Evolutionary conservation across 2,113 vertebrate species (phyloP).

Genomic region (Pterocles gutturalis): DNA sequence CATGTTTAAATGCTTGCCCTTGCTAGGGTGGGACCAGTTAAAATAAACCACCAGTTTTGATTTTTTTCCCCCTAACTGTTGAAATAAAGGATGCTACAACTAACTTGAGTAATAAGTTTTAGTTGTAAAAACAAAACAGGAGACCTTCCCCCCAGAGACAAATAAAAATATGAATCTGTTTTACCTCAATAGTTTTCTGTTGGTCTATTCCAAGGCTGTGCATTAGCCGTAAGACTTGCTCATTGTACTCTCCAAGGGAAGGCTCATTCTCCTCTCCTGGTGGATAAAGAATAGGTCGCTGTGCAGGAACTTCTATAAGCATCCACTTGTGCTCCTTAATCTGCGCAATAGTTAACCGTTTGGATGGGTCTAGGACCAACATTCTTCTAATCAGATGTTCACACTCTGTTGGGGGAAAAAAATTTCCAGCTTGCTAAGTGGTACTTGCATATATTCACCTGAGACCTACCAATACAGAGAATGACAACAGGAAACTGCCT

Average conservation of each 20-base stretch:
- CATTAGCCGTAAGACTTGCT: constrained; percentile 96
- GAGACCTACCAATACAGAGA: not conserved
- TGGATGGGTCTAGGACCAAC: constrained; percentile 95
- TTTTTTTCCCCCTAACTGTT: fast-evolving
- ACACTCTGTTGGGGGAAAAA: constrained; percentile 82
- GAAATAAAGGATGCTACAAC: not conserved
- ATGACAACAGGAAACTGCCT: not conserved
- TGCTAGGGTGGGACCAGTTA: not conserved
- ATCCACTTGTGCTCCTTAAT: constrained; percentile 99
- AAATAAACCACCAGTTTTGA: not conserved
- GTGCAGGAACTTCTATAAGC: constrained; percentile 90
- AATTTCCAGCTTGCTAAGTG: not conserved
- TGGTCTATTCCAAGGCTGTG: constrained; percentile 98
- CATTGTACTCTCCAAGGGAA: constrained; percentile 90
- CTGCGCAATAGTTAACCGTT: constrained; percentile 91
- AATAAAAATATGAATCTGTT: not conserved
- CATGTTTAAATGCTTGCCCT: not conserved
- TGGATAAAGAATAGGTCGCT: constrained; percentile 89
- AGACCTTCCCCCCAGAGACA: not conserved
- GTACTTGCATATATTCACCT: not conserved
- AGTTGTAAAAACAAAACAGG: not conserved
- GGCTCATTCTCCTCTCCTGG: constrained; percentile 83
- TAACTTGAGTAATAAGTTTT: not conserved
- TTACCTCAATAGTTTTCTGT: constrained; percentile 97
- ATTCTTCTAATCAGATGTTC: constrained; percentile 97